These are phyloP conservation scores for Hipposideros larvatus DNA, from an alignment of 2,797 vertebrate genomes.

Conservation along the genomic window DNA sequence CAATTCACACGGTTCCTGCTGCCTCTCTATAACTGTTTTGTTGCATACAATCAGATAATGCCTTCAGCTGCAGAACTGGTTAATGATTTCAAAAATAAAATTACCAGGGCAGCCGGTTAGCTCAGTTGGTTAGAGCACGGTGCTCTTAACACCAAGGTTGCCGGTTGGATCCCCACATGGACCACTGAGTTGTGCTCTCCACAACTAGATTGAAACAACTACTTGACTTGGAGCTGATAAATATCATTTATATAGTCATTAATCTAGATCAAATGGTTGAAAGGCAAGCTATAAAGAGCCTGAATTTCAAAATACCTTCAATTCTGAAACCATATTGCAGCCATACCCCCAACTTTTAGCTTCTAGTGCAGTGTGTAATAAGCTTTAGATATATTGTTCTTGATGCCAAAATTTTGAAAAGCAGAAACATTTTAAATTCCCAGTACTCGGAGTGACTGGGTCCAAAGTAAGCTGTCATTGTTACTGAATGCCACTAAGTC, in stretches of 20 bases:
- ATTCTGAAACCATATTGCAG: background rate
- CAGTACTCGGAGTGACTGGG: background rate
- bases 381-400: background rate
- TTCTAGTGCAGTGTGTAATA: background rate
- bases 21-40: background rate
- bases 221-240: too few species aligned
- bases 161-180: too few species aligned
- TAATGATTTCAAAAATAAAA: background rate
- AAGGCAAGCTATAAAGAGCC: background rate
- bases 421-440: background rate
- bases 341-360: background rate
- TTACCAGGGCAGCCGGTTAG: too few species aligned
- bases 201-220: too few species aligned
- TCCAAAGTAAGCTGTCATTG: background rate
- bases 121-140: too few species aligned
- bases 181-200: too few species aligned
- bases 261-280: background rate
- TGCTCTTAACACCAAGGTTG: too few species aligned
- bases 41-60: background rate
- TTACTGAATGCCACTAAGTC: background rate
- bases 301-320: background rate
- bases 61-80: background rate
- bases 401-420: conserved; percentile 13
- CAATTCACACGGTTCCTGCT: background rate
- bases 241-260: too few species aligned